Conservation (phyloP, 2,888 invertebrate species). For the Hirtodrosophila trivittata region DNA sequence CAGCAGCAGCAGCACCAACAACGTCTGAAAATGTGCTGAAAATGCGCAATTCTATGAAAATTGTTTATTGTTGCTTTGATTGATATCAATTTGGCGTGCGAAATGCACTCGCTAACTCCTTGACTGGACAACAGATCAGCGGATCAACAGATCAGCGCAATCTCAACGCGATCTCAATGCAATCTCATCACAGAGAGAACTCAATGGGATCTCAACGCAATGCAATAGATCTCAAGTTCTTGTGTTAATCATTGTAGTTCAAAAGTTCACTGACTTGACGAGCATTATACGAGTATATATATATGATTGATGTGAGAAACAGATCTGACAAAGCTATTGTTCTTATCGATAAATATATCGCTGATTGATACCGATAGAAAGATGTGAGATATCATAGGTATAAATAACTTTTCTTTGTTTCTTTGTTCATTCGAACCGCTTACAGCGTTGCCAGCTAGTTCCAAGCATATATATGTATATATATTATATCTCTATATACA, state of each 20-base stretch:
- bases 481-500: no score
- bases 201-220: slow-evolving; percentile 13
- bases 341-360: no score
- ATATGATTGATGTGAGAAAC: not conserved
- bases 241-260: slow-evolving; percentile 55
- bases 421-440: no score
- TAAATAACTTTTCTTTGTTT: no score
- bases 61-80: slow-evolving; percentile 69
- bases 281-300: no score
- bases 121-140: not conserved
- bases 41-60: slow-evolving; percentile 67
- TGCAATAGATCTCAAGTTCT: slow-evolving; percentile 21
- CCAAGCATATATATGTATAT: no score
- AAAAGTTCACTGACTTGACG: slow-evolving; percentile 59
- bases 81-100: slow-evolving; percentile 71
- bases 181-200: slow-evolving; percentile 22
- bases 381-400: no score
- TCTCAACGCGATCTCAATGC: slow-evolving; percentile 26
- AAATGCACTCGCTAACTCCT: slow-evolving; percentile 24
- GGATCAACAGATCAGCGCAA: not conserved
- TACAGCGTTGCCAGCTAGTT: no score
- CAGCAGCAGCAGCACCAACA: not conserved
- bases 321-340: not conserved
- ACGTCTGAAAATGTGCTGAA: slow-evolving; percentile 40
- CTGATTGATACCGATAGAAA: no score